Base-by-base conservation (phyloP, 2,113 vertebrate genomes). In the Choloepus hoffmanni region DNA sequence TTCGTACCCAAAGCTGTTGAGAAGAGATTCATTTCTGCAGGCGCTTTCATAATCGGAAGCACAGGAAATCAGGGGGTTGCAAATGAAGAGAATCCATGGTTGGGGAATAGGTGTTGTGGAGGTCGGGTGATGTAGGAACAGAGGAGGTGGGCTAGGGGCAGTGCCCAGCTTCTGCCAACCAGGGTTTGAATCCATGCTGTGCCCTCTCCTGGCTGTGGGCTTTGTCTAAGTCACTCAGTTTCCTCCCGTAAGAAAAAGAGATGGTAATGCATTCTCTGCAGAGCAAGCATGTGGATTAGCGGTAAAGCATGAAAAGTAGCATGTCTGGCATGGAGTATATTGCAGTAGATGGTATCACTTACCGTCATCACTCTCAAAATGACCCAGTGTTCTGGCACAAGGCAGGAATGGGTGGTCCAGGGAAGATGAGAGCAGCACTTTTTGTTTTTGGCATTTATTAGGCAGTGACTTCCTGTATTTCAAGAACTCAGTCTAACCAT, bases 321-420 rank as follows among this genome's bases (percentile, higher is more conserved):
- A 2, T 9, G 26, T 10, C 10, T 7, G 0, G 8, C 73, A 26
- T 10, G 40, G 16, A 81, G 33, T 7, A 5, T 12, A 4, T 24
- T 60, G 15, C 16, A 0, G 0, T 33, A n/a, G 43, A 23, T 6
- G 45, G 43, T 45, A 4, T 36, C 36, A 1, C 40, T 21, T 23
- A 48, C 14, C 5, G 6, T 7, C 11, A 30, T 26, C 26, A 4
- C 24, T 53, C 15, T 55, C 33, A 19, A 43, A 43, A 23, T n/a
- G 33, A 53, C 33, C 68, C 26, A 11, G 1, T 9, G 24, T 23
- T 58, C 43, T 36, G 19, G 48, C 14, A 24, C 0, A 23, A 36
- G 19, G 21, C 36, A 2, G 67, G 63, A 40, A 70, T 26, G n/a
- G 16, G 18, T 2, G 2, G 8, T 11, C 28, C 12, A n/a, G 43